These are phyloP conservation scores for Sciaenops ocellatus DNA, from an alignment of 2,797 vertebrate species.

Conservation along the genomic window DNA sequence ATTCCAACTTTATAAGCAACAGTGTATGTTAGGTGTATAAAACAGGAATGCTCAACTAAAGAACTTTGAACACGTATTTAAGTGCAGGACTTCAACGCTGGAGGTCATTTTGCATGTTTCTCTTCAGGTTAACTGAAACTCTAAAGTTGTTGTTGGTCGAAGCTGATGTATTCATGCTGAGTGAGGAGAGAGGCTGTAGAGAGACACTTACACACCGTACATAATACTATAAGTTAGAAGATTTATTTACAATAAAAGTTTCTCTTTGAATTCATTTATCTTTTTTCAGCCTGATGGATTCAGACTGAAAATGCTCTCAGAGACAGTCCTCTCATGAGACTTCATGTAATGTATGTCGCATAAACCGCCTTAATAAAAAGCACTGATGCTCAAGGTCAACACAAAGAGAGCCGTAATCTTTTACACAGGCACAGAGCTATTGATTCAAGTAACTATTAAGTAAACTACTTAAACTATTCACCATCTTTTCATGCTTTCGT, in stretches of 20 bases:
- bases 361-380: neutral
- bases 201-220: too few species aligned
- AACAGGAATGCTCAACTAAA: too few species aligned
- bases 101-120: too few species aligned
- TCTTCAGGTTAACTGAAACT: too few species aligned
- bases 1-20: too few species aligned
- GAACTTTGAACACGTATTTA: too few species aligned
- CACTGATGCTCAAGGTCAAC: constrained; percentile 10
- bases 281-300: neutral
- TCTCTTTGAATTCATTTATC: neutral
- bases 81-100: too few species aligned
- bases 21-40: too few species aligned
- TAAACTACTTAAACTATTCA: constrained; percentile 8
- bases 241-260: neutral
- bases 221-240: neutral
- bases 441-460: neutral
- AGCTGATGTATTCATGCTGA: too few species aligned
- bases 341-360: neutral
- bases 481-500: neutral
- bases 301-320: neutral
- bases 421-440: neutral
- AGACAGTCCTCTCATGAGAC: neutral
- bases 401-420: neutral
- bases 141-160: too few species aligned
- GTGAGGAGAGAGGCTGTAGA: too few species aligned